Conservation (phyloP, 2,888 invertebrate genomes). For the Xylophagus ater region DNA sequence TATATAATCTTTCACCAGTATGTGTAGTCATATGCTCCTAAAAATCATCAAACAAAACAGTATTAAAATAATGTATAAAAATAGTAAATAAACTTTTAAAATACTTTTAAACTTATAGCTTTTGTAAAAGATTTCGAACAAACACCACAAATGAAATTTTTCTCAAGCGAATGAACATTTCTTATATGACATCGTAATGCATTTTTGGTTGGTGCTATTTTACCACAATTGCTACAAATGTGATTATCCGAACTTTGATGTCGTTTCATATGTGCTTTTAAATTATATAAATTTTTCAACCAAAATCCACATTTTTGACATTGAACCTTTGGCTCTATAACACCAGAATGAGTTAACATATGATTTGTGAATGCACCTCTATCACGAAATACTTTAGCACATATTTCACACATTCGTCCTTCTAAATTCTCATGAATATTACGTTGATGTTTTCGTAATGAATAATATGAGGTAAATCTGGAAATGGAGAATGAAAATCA, state of each 20-base stretch:
- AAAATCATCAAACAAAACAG: no score
- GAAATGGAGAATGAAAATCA: background rate
- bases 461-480: background rate
- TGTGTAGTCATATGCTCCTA: no score
- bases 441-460: background rate
- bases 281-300: slow-evolving; percentile 1
- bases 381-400: slow-evolving; percentile 30
- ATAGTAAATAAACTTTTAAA: no score
- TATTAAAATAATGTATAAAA: no score
- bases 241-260: slow-evolving; percentile 17
- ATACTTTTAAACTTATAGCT: no score
- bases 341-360: slow-evolving; percentile 29
- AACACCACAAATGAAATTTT: no score
- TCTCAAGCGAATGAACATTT: background rate
- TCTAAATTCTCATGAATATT: background rate
- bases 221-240: slow-evolving; percentile 31
- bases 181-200: slow-evolving; percentile 3
- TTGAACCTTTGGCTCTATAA: slow-evolving; percentile 23
- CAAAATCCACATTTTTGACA: slow-evolving; percentile 29
- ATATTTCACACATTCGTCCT: slow-evolving; percentile 34
- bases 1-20: no score
- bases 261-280: slow-evolving; percentile 2
- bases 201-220: slow-evolving; percentile 8
- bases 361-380: slow-evolving; percentile 27
- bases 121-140: no score